phyloP scores from a whole-genome alignment of 1,140 invertebrate species.

The Scaptomyza graminum region DNA sequence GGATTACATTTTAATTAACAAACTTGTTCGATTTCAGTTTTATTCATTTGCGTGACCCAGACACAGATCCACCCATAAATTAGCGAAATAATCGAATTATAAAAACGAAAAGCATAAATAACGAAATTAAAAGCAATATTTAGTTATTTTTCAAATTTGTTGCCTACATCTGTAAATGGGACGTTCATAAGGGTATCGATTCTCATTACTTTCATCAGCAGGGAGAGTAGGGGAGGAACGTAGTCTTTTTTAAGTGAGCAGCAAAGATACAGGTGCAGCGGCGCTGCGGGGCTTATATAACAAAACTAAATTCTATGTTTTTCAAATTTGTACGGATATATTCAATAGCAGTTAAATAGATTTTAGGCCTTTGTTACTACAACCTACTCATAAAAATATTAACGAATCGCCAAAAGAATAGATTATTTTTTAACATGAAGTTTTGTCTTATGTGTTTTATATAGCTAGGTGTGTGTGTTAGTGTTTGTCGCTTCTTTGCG shows the following conservation, averaged over 20 bases:
- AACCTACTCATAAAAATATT: constrained; percentile 62
- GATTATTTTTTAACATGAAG: constrained; percentile 47
- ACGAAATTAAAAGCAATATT: constrained; percentile 69
- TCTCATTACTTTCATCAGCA: constrained; percentile 62
- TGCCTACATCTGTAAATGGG: constrained; percentile 60
- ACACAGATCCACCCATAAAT: constrained; percentile 49
- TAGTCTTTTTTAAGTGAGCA: constrained; percentile 33
- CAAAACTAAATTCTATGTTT: constrained; percentile 67
- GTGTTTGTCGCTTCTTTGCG: constrained; percentile 6
- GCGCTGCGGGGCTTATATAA: constrained; percentile 65
- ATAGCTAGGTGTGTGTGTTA: not conserved
- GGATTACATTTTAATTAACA: constrained; percentile 74
- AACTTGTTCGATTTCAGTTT: constrained; percentile 55
- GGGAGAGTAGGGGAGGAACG: constrained; percentile 43
- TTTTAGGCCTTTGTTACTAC: constrained; percentile 59
- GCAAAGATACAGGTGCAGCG: constrained; percentile 43
- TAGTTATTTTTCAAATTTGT: constrained; percentile 53
- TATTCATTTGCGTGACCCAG: constrained; percentile 35
- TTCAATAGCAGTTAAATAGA: constrained; percentile 40
- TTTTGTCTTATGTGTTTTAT: constrained; percentile 17
- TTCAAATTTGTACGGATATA: constrained; percentile 47
- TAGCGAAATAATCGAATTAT: constrained; percentile 59
- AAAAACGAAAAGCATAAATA: constrained; percentile 66
- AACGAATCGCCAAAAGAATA: constrained; percentile 35
- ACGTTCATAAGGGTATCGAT: constrained; percentile 40